phyloP scores from a whole-genome alignment of 2,888 invertebrate genomes.

The Volucella inflata region DNA sequence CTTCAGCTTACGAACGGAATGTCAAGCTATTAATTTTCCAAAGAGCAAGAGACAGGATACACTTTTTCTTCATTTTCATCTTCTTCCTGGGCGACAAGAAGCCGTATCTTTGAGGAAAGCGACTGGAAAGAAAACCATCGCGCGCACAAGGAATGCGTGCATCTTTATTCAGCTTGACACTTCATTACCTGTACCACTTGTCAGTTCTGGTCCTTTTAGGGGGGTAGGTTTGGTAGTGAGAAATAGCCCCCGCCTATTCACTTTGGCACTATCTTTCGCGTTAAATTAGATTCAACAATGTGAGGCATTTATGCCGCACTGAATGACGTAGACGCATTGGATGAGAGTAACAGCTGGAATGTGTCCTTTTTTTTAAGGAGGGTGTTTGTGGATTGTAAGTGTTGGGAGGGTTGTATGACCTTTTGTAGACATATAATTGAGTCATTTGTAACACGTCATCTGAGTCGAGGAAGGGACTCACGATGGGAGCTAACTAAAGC shows the following conservation, averaged over 20 bases:
- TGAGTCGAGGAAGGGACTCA: constrained; percentile 21
- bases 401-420: constrained; percentile 18
- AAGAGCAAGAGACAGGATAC: constrained; percentile 48
- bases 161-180: constrained; percentile 72
- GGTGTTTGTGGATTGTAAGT: constrained; percentile 4
- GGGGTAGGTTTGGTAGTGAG: not conserved
- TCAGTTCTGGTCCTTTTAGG: constrained; percentile 29
- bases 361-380: constrained; percentile 27
- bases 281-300: constrained; percentile 74
- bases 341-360: constrained; percentile 39
- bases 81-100: constrained; percentile 5
- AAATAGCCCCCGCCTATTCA: constrained; percentile 3
- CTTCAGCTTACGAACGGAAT: constrained; percentile 67
- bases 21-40: constrained; percentile 64
- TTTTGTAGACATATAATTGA: constrained; percentile 62
- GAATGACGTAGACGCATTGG: constrained; percentile 11
- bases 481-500: constrained; percentile 5
- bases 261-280: constrained; percentile 50
- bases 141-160: constrained; percentile 68
- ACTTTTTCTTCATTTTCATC: constrained; percentile 63
- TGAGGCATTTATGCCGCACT: constrained; percentile 59
- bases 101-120: constrained; percentile 37
- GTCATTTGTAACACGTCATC: constrained; percentile 69
- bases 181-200: constrained; percentile 72
- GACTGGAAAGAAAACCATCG: constrained; percentile 47